Percentiles rank a stretch among this genome's conserved stretches.
phyloP scores from a whole-genome alignment of 2,113 vertebrate genomes.

The Psilopogon haemacephalus region DNA sequence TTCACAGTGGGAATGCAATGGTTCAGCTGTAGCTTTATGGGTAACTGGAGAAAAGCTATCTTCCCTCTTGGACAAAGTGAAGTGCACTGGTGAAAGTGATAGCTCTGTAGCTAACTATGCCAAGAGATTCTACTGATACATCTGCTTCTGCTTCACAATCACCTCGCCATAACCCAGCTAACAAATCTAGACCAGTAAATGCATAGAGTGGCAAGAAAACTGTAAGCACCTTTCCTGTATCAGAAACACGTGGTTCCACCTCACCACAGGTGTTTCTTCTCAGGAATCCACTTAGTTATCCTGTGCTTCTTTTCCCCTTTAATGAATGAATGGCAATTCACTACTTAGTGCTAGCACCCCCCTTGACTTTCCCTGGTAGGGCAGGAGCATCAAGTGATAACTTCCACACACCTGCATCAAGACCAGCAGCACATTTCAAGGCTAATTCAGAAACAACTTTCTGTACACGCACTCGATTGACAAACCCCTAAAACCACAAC shows the following conservation, averaged over 20 bases:
- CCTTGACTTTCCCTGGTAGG: not conserved
- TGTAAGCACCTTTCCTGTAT: not conserved
- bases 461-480: not conserved
- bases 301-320: not conserved
- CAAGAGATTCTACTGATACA: not conserved
- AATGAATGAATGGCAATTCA: not conserved
- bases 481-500: not conserved
- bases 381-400: not conserved
- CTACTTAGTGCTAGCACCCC: not conserved
- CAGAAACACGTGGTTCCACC: not conserved
- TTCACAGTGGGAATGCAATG: not conserved
- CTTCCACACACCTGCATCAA: not conserved
- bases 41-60: not conserved
- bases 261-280: not conserved
- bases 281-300: not conserved
- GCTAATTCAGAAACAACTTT: not conserved
- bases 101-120: not conserved
- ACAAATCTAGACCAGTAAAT: not conserved
- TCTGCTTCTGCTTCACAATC: not conserved
- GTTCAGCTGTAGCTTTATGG: not conserved
- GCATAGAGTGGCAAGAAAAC: not conserved
- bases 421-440: not conserved
- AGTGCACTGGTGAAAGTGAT: not conserved
- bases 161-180: not conserved
- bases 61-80: not conserved